Conservation (phyloP, 1,140 invertebrate species). For the Neotoxoptera formosana region DNA sequence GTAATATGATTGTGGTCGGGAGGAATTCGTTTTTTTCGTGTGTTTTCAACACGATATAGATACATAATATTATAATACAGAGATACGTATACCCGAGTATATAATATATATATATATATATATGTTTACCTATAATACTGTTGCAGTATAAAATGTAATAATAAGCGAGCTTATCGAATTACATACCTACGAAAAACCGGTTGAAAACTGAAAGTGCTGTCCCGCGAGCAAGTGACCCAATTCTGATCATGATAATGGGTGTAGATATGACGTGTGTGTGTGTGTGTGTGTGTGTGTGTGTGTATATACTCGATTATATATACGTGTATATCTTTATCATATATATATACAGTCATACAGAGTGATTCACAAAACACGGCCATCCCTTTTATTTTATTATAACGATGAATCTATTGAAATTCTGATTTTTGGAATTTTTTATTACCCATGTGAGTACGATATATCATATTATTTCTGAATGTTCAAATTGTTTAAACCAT, state of each 20-base stretch:
- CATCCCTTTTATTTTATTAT: neutral
- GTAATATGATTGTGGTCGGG: neutral
- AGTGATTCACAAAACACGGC: neutral
- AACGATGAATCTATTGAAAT: neutral
- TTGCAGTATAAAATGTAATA: neutral
- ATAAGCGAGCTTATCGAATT: neutral
- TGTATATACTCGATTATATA: too few relatives aligned
- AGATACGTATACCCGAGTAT: too few relatives aligned
- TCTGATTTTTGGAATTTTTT: neutral
- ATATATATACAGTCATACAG: neutral
- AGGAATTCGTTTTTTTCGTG: neutral
- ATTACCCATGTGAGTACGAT: neutral
- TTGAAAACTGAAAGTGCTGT: slow-evolving; percentile 55
- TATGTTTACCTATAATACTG: too few relatives aligned
- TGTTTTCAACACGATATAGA: neutral
- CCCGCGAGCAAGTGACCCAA: slow-evolving; percentile 14
- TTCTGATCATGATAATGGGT: slow-evolving; percentile 44
- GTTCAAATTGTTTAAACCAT: neutral
- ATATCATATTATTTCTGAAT: neutral
- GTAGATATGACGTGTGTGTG: slow-evolving; percentile 17
- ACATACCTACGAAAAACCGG: slow-evolving; percentile 35
- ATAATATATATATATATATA: too few relatives aligned
- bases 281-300: too few relatives aligned
- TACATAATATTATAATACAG: neutral
- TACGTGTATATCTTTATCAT: too few relatives aligned